Evolutionary conservation across 2,888 invertebrate species (phyloP), one percentile per base, ranked within the genome.

Genomic region (Oscheius sp.): DNA sequence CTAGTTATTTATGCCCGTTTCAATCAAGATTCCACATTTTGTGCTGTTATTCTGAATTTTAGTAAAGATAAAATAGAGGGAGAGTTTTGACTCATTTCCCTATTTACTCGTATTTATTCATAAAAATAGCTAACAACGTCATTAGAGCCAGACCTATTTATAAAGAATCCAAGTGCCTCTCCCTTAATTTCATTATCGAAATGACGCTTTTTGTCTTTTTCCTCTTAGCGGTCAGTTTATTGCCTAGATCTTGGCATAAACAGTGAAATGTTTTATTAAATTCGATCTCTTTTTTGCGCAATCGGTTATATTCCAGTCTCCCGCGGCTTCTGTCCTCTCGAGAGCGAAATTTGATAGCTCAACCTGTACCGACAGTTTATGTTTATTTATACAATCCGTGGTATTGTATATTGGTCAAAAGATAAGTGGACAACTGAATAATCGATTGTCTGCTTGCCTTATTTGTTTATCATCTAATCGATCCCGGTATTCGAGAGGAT

Each of bases 341-440:
- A 42, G n/a, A 3, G 42, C 42, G 3, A 15, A 15, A 42, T 10
- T 37, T 37, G 37, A 17, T 20, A 48, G 48, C 25, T 17, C 48
- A 34, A 23, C 29, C 42, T 61, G 61, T 61, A 45, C 42, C 29
- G 12, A 45, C 42, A 61, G 61, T 61, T 61, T 61, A 61, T 61
- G 61, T 61, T 61, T 61, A 61, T 61, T 61, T 61, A 61, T 61
- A 45, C 45, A 45, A 42, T 27, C 15, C 61, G 42, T 20, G n/a
- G 8, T 15, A 45, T 25, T 61, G 42, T 42, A 45, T 61, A 42
- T 55, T 34, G n/a, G 55, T n/a, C n/a, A 29, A 37, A 34, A 17
- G 55, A 34, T 34, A 55, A 20, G 20, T 23, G 34, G 55, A 27
- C 55, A 55, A 34, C 55, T 55, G 55, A 33, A 34, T 34, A 55